These are phyloP conservation scores for Colletes collaris DNA, from an alignment of 2,888 invertebrate species.

Conservation along the genomic window DNA sequence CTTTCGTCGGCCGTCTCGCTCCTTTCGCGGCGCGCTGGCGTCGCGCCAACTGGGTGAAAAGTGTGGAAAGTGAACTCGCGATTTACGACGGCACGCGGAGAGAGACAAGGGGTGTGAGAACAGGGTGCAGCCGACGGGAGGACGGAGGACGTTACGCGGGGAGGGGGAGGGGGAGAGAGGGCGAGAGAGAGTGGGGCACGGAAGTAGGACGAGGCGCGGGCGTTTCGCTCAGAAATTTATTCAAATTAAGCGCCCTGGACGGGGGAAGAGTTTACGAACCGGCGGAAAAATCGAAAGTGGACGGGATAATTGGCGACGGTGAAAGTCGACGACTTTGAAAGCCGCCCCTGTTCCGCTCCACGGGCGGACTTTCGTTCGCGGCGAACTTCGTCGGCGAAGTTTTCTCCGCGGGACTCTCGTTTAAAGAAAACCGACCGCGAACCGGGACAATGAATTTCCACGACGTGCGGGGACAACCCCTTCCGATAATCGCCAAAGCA, in stretches of 20 bases:
- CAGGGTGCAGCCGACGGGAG: conserved; percentile 26
- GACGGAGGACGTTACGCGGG: conserved; percentile 30
- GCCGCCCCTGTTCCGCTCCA: conserved; percentile 70
- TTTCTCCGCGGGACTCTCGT: conserved; percentile 56
- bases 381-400: conserved; percentile 68
- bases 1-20: conserved; percentile 42
- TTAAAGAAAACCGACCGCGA: conserved; percentile 46
- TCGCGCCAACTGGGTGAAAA: conserved; percentile 82
- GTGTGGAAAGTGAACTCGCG: conserved; percentile 81
- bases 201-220: conserved; percentile 23
- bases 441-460: conserved; percentile 33
- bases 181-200: conserved; percentile 24
- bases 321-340: conserved; percentile 76
- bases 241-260: conserved; percentile 75
- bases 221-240: conserved; percentile 78
- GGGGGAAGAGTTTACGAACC: conserved; percentile 54
- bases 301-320: conserved; percentile 78
- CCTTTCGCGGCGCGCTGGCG: conserved; percentile 71
- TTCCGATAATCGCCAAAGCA: conserved; percentile 6
- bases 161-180: conserved; percentile 41
- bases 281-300: conserved; percentile 73
- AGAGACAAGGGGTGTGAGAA: conserved; percentile 39
- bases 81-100: conserved; percentile 75
- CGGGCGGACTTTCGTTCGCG: conserved; percentile 70
- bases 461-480: conserved; percentile 7